Evolutionary conservation across 2,113 vertebrate species (phyloP).

Genomic region (Arothron firmamentum): DNA sequence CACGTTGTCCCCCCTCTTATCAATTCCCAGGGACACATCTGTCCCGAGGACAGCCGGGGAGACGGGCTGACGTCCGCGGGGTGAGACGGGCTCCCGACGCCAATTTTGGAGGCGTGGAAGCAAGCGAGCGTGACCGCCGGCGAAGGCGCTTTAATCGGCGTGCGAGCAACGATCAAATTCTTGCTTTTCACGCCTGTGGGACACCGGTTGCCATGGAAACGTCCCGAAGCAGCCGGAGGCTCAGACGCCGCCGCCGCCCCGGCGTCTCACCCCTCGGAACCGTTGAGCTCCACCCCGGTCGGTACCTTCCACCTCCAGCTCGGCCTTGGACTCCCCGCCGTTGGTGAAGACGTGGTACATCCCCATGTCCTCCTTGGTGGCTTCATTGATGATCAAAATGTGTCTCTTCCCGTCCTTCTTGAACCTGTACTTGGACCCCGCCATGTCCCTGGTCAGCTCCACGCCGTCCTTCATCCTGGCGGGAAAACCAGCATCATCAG

Average conservation of each 20-base stretch:
- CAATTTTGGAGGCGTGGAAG: slow-evolving; percentile 41
- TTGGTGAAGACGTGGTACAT: slow-evolving; percentile 81
- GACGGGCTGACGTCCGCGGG: slow-evolving; percentile 6
- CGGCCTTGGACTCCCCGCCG: slow-evolving; percentile 84
- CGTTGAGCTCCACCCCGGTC: too few relatives aligned
- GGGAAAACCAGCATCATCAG: slow-evolving; percentile 1
- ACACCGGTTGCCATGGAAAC: slow-evolving; percentile 24
- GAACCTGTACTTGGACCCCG: slow-evolving; percentile 83
- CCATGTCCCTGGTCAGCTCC: slow-evolving; percentile 81
- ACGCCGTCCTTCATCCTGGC: slow-evolving; percentile 87
- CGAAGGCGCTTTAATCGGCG: slow-evolving; percentile 42
- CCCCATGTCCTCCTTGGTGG: slow-evolving; percentile 77
- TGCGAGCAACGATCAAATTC: slow-evolving; percentile 47
- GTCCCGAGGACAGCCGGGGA: slow-evolving; percentile 1
- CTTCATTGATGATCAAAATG: slow-evolving; percentile 84
- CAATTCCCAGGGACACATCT: slow-evolving; percentile 23
- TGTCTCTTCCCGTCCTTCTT: slow-evolving; percentile 90
- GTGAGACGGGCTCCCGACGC: background rate
- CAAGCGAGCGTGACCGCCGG: slow-evolving; percentile 43
- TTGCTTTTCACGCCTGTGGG: slow-evolving; percentile 54
- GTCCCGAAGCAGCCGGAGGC: slow-evolving; percentile 22
- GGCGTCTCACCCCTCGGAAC: too few relatives aligned
- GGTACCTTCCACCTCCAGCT: slow-evolving; percentile 86
- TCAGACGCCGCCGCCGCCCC: background rate
- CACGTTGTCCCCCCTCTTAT: slow-evolving; percentile 30